These are phyloP conservation scores for Acanthis flammea DNA, from an alignment of 2,797 vertebrate species.

Conservation along the genomic window DNA sequence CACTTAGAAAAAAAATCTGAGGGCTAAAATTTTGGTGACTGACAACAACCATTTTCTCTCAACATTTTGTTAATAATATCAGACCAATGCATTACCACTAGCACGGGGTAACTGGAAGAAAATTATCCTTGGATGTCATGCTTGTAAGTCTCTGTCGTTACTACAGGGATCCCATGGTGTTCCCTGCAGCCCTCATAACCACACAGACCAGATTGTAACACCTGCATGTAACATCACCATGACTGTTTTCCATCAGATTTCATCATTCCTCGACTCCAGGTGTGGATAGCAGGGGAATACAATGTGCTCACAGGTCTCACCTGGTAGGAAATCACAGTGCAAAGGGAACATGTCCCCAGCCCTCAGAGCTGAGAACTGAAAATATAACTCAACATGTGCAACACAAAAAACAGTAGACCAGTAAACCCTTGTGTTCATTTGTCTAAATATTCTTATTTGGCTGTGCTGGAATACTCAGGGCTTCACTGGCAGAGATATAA, in stretches of 20 bases:
- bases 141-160: background rate
- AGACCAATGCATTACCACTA: background rate
- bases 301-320: background rate
- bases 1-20: background rate
- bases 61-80: background rate
- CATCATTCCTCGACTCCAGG: background rate
- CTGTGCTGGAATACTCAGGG: background rate
- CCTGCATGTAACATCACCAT: background rate
- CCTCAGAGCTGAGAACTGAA: background rate
- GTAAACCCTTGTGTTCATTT: background rate
- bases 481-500: background rate
- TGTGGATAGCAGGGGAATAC: background rate
- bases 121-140: background rate
- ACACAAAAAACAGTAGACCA: background rate
- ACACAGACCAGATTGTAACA: background rate
- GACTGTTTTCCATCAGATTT: background rate
- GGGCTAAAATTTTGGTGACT: background rate
- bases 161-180: background rate
- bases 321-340: background rate
- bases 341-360: background rate
- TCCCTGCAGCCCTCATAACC: background rate
- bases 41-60: background rate
- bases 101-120: background rate
- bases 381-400: background rate
- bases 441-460: background rate